Conservation (phyloP, 2,113 vertebrate species). For the Azemiops feae region DNA sequence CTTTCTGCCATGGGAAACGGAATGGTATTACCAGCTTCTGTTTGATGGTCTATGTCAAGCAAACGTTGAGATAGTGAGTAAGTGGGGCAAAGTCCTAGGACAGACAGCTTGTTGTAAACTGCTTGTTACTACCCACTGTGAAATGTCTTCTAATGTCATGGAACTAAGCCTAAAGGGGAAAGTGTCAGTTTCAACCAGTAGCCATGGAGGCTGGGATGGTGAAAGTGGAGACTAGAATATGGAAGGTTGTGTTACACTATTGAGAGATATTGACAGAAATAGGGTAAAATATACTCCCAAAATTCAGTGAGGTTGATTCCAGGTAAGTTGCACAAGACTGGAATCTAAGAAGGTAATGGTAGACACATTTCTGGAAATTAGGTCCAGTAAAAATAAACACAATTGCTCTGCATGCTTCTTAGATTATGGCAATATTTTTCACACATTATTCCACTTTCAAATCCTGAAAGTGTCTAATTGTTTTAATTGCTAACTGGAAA, state of each 20-base stretch:
- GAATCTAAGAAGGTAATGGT: background rate
- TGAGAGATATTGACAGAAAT: background rate
- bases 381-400: background rate
- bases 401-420: background rate
- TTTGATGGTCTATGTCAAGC: background rate
- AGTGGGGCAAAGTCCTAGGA: background rate
- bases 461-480: background rate
- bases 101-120: background rate
- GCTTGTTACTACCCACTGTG: background rate
- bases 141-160: background rate
- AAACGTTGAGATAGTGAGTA: background rate
- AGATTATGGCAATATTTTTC: background rate
- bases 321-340: background rate
- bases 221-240: background rate
- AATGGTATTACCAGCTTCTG: background rate
- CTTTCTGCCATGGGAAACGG: background rate
- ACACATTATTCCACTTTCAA: background rate
- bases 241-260: background rate
- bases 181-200: background rate
- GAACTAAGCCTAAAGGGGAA: background rate
- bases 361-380: background rate
- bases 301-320: background rate
- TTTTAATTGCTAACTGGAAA: background rate
- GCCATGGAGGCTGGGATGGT: background rate
- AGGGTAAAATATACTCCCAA: background rate